Conservation (phyloP, 2,888 invertebrate species). For the Drosophila limbata region DNA sequence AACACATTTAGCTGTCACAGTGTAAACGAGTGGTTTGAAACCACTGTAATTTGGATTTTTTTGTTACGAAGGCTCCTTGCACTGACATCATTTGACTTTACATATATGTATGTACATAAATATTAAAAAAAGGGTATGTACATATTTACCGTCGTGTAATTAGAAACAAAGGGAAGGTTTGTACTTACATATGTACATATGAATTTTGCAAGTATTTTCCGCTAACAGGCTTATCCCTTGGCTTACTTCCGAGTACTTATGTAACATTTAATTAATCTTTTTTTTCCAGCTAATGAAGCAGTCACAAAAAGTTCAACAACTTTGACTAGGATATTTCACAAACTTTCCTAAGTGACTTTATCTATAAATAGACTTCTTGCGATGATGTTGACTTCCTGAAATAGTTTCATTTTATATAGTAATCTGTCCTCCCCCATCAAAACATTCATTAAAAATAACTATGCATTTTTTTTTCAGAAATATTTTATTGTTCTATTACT, state of each 20-base stretch:
- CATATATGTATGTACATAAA: conserved; percentile 1
- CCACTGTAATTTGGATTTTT: conserved; percentile 27
- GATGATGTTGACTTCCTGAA: neutral
- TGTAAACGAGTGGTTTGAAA: conserved; percentile 25
- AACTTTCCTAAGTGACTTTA: conserved; percentile 5
- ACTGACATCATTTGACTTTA: conserved; percentile 44
- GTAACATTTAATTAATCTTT: conserved; percentile 20
- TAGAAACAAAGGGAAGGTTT: conserved; percentile 19
- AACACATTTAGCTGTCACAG: conserved; percentile 64
- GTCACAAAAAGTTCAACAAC: conserved; percentile 12
- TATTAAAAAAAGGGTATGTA: conserved; percentile 8
- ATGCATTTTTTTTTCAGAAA: neutral
- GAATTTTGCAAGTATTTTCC: conserved; percentile 7
- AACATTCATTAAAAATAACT: neutral
- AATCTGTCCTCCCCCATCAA: neutral
- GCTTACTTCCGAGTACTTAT: conserved; percentile 1
- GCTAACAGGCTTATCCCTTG: conserved; percentile 8
- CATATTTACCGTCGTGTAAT: conserved; percentile 24
- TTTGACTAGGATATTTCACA: conserved; percentile 1
- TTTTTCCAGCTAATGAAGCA: conserved; percentile 17
- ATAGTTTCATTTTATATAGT: neutral
- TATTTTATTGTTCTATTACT: conserved; percentile 23
- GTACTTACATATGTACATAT: neutral
- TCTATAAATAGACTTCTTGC: neutral
- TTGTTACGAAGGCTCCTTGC: conserved; percentile 13